phyloP scores from a whole-genome alignment of 2,113 vertebrate species.

The Antennarius striatus region DNA sequence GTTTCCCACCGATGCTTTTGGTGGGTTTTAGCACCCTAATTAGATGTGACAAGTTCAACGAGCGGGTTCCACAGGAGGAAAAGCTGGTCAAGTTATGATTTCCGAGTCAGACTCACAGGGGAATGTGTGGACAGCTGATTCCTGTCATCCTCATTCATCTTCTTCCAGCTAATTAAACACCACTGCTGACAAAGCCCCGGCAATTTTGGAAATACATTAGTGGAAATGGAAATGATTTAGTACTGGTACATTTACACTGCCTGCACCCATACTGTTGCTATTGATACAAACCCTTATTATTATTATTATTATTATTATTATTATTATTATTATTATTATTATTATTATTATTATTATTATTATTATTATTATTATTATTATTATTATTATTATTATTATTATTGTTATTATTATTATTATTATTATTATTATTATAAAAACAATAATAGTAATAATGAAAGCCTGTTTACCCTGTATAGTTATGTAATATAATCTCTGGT shows the following conservation, averaged over 20 bases:
- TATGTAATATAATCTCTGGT: too few relatives aligned
- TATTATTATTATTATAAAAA: too few relatives aligned
- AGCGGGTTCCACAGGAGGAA: constrained; percentile 89
- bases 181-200: constrained; percentile 58
- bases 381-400: too few relatives aligned
- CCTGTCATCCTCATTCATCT: constrained; percentile 82
- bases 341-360: too few relatives aligned
- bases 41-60: constrained; percentile 98
- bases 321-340: too few relatives aligned
- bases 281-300: too few relatives aligned
- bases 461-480: too few relatives aligned
- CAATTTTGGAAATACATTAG: constrained; percentile 53
- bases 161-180: constrained; percentile 75
- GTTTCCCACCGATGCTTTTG: constrained; percentile 79
- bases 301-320: too few relatives aligned
- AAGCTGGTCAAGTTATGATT: constrained; percentile 92
- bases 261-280: background rate
- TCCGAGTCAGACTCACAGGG: constrained; percentile 93
- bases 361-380: too few relatives aligned
- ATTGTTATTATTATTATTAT: too few relatives aligned
- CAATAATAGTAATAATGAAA: too few relatives aligned
- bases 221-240: constrained; percentile 45
- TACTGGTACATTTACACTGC: background rate
- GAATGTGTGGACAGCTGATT: constrained; percentile 81
- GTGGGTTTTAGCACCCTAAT: constrained; percentile 88